Base-by-base conservation (phyloP, 2,113 vertebrate genomes). In the Symphodus melops region DNA sequence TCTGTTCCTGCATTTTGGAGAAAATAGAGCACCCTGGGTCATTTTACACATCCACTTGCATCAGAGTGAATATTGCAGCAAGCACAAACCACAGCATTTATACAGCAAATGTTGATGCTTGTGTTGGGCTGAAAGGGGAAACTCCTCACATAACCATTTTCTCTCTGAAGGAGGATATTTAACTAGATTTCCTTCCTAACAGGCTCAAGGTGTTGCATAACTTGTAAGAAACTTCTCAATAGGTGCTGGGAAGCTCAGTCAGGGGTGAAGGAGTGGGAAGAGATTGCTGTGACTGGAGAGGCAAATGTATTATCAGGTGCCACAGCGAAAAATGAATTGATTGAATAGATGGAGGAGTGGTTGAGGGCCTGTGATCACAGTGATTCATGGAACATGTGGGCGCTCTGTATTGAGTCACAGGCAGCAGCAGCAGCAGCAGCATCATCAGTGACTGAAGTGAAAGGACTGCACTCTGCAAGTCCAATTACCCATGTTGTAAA, bases 351-450 rank as follows among this genome's bases (percentile, higher is more conserved):
- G 75, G 66, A 82, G 82, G 85, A 82, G 78, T 70, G 81, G 62
- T 72, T 70, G 52, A 84, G 63, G 75, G 48, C 66, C 68, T 75
- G 51, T 65, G 79, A 83, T 82, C 68, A 53, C 70, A 59, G 61
- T 88, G 88, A 91, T 86, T 91, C 81, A 88, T 78, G 79, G 63
- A 51, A 59, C 53, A 78, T 68, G 89, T 90, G 86, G 82, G 86
- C 51, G 46, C 73, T 33, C 17, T 55, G 57, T 61, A 75, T 66
- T 82, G 83, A 89, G 75, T 88, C 82, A 80, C 67, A 54, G 36
- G 59, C 16, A 1, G 48, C 75, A 36, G 23, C 33, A 23, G 52
- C 5, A 25, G 59, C 37, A 46, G 25, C 25, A 25, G 52, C 5
- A 25, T 55, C 37, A 46, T 2, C 25, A 25, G 28, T 33, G 28